A percentile compares a stretch with the other conserved stretches of the same genome.
phyloP scores from a whole-genome alignment of 2,888 invertebrate genomes.

The Aleiodes alternator region DNA sequence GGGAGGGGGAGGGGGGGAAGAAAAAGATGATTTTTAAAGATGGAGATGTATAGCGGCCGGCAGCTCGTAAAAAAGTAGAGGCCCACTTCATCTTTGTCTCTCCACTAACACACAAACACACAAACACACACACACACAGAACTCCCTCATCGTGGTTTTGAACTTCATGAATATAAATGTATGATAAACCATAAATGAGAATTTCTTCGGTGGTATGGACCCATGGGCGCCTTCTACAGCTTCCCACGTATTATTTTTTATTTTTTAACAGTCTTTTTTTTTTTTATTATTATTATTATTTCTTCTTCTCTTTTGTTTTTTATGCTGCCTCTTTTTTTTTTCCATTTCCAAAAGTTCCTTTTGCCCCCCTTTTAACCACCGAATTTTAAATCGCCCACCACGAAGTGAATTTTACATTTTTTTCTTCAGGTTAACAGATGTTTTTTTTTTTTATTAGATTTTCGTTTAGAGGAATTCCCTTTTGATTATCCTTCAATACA shows the following conservation, averaged over 20 bases:
- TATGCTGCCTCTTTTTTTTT: neutral
- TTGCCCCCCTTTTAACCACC: slow-evolving; percentile 10
- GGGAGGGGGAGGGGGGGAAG: neutral
- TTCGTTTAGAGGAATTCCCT: neutral
- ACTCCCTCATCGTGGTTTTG: slow-evolving; percentile 1
- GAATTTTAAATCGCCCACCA: slow-evolving; percentile 46
- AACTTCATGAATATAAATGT: slow-evolving; percentile 59
- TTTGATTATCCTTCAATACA: neutral
- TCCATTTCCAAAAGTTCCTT: neutral
- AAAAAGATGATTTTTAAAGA: slow-evolving; percentile 51
- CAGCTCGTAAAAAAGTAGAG: slow-evolving; percentile 47
- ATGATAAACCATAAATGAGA: slow-evolving; percentile 61
- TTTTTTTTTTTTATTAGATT: neutral
- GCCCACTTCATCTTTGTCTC: slow-evolving; percentile 36
- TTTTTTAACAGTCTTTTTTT: slow-evolving; percentile 19
- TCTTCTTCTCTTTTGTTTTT: neutral
- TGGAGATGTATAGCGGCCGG: slow-evolving; percentile 54
- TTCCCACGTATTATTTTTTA: slow-evolving; percentile 47
- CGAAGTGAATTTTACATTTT: slow-evolving; percentile 26
- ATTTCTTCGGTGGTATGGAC: slow-evolving; percentile 54
- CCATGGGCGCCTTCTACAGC: slow-evolving; percentile 39
- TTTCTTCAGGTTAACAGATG: neutral
- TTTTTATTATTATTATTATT: neutral
- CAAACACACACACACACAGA: too few relatives aligned
- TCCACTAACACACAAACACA: neutral